phyloP scores from a whole-genome alignment of 2,888 invertebrate genomes.

The Cinara cedri region DNA sequence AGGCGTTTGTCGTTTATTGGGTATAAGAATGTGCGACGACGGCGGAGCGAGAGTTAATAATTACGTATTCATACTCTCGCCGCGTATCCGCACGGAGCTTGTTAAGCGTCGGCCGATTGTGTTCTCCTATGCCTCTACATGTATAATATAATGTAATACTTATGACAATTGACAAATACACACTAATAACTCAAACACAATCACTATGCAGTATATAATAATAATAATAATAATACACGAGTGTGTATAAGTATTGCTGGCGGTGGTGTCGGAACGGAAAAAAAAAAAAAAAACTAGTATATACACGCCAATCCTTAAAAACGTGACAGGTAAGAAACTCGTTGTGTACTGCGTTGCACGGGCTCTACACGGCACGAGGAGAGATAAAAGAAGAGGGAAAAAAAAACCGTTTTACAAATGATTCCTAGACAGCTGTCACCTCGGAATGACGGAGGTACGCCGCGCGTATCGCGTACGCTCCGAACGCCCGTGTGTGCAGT shows the following conservation, averaged over 20 bases:
- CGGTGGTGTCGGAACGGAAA: constrained; percentile 8
- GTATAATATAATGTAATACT: too few species aligned
- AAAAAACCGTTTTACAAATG: constrained; percentile 54
- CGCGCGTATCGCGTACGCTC: constrained; percentile 9
- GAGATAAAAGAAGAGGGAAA: constrained; percentile 25
- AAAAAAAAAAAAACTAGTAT: constrained; percentile 2
- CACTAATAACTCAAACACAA: constrained; percentile 55
- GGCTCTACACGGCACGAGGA: not conserved
- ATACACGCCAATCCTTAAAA: constrained; percentile 53
- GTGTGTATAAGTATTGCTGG: too few species aligned
- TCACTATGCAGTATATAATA: too few species aligned
- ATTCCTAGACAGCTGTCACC: constrained; percentile 57
- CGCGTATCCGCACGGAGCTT: not conserved
- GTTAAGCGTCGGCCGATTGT: constrained; percentile 51
- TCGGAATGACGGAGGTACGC: constrained; percentile 54
- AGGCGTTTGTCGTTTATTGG: constrained; percentile 7
- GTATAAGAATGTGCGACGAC: not conserved
- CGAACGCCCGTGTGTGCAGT: not conserved
- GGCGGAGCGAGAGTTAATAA: not conserved
- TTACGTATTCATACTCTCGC: constrained; percentile 40
- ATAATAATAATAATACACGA: too few species aligned
- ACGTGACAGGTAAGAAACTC: constrained; percentile 54
- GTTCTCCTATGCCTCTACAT: constrained; percentile 20
- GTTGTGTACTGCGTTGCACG: too few species aligned
- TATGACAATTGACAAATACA: constrained; percentile 53